Percentiles rank a stretch among this genome's conserved stretches.
Conservation (phyloP, 2,797 vertebrate genomes). For the Sebastes vulpes region DNA sequence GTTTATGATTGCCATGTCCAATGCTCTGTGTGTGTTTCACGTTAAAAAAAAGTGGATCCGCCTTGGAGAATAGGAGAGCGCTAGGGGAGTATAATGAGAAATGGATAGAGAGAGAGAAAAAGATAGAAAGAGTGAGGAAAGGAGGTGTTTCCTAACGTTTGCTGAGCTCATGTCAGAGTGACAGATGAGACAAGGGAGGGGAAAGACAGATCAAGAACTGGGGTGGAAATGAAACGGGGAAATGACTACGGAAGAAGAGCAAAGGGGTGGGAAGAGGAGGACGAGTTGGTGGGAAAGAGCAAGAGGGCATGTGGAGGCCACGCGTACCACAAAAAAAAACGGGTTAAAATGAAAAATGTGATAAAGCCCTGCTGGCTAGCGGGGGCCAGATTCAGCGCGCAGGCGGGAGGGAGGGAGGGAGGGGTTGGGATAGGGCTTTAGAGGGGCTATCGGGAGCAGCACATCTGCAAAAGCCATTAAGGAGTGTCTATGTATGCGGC, state of each 20-base stretch:
- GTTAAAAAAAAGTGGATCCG: constrained; percentile 60
- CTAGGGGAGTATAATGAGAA: neutral
- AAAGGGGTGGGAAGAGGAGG: constrained; percentile 15
- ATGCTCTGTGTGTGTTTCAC: constrained; percentile 63
- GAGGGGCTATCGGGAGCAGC: constrained; percentile 75
- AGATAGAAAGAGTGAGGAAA: neutral
- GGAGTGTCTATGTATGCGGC: constrained; percentile 67
- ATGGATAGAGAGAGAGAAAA: neutral
- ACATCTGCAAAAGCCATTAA: constrained; percentile 99
- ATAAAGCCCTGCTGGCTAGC: constrained; percentile 84
- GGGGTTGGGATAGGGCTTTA: constrained; percentile 76
- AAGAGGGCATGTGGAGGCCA: constrained; percentile 63
- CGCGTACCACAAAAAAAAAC: constrained; percentile 53
- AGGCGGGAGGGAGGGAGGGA: constrained; percentile 72
- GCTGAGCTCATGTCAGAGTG: constrained; percentile 31
- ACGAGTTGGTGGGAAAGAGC: constrained; percentile 44
- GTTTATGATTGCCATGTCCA: constrained; percentile 81
- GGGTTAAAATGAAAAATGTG: constrained; percentile 77
- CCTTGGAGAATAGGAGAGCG: constrained; percentile 18
- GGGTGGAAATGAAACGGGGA: constrained; percentile 22
- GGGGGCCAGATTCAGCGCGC: constrained; percentile 69
- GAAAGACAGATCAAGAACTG: constrained; percentile 4
- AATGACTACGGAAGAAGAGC: constrained; percentile 13
- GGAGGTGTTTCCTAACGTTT: constrained; percentile 30
- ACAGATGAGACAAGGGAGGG: constrained; percentile 37